Conservation (phyloP, 2,113 vertebrate genomes). For the Ochotona curzoniae region DNA sequence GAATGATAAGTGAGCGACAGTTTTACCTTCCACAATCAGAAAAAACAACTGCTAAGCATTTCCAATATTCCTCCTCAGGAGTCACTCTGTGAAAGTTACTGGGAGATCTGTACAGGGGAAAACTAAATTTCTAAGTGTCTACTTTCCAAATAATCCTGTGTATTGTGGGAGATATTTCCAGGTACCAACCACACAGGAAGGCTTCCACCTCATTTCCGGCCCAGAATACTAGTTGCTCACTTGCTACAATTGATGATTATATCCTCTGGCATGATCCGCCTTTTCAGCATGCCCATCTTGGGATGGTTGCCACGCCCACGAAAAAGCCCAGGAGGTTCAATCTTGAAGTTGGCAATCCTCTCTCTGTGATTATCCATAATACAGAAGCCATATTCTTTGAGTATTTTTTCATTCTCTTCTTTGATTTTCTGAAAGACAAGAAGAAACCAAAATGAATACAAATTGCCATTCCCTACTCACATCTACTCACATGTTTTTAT, state of each 20-base stretch:
- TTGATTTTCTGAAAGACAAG: slow-evolving; percentile 93
- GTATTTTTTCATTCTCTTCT: slow-evolving; percentile 94
- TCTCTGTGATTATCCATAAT: slow-evolving; percentile 99
- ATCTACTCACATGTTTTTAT: background rate
- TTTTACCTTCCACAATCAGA: background rate
- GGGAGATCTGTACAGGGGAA: background rate
- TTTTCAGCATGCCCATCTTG: slow-evolving; percentile 98
- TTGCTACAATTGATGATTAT: slow-evolving; percentile 99
- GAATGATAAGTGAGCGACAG: slow-evolving; percentile 36
- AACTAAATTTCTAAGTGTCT: background rate
- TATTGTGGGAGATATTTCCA: background rate
- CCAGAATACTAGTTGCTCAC: slow-evolving; percentile 84
- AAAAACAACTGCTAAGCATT: background rate
- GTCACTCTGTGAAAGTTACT: background rate
- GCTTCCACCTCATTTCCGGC: background rate
- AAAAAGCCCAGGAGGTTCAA: slow-evolving; percentile 97
- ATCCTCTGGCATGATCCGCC: slow-evolving; percentile 94
- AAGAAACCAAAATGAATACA: slow-evolving; percentile 59
- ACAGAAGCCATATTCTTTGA: slow-evolving; percentile 97
- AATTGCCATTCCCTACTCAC: background rate
- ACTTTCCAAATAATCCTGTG: background rate
- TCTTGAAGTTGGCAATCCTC: slow-evolving; percentile 97
- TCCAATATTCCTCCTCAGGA: background rate
- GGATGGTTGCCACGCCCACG: slow-evolving; percentile 97
- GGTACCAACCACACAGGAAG: background rate